These are phyloP conservation scores for Tetramorium parvispinum DNA, from an alignment of 1,140 invertebrate genomes.

Conservation along the genomic window DNA sequence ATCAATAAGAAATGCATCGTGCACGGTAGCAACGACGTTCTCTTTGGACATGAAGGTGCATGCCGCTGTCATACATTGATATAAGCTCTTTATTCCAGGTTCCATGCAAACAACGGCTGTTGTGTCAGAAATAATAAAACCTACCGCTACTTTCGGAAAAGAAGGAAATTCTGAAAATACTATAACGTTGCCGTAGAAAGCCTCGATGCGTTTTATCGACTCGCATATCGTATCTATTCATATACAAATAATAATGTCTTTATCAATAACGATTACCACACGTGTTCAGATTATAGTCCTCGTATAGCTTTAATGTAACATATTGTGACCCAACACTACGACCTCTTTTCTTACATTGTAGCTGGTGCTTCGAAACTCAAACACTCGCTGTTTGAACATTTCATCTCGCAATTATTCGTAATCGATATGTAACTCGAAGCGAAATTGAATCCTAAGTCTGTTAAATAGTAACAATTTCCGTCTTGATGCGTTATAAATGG, in stretches of 20 bases:
- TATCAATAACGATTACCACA: constrained; percentile 13
- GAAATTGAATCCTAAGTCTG: constrained; percentile 14
- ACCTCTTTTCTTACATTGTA: not conserved
- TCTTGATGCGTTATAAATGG: not conserved
- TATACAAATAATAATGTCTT: not conserved
- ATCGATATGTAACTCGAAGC: not conserved
- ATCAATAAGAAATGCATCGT: constrained; percentile 62
- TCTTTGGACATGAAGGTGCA: not conserved
- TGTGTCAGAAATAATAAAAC: constrained; percentile 31
- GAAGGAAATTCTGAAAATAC: not conserved
- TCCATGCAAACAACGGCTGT: constrained; percentile 20
- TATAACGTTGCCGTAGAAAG: not conserved
- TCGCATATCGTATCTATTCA: not conserved
- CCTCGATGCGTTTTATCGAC: not conserved
- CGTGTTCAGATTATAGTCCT: constrained; percentile 14
- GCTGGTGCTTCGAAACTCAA: not conserved
- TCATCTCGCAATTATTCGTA: not conserved
- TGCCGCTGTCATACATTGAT: not conserved
- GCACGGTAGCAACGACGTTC: not conserved
- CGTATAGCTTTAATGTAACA: not conserved
- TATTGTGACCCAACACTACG: not conserved
- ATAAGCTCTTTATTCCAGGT: constrained; percentile 43
- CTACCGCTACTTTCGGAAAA: not conserved
- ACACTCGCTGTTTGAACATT: not conserved
- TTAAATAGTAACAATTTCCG: constrained; percentile 2